phyloP scores from a whole-genome alignment of 2,888 invertebrate genomes.

The Cinara cedri region DNA sequence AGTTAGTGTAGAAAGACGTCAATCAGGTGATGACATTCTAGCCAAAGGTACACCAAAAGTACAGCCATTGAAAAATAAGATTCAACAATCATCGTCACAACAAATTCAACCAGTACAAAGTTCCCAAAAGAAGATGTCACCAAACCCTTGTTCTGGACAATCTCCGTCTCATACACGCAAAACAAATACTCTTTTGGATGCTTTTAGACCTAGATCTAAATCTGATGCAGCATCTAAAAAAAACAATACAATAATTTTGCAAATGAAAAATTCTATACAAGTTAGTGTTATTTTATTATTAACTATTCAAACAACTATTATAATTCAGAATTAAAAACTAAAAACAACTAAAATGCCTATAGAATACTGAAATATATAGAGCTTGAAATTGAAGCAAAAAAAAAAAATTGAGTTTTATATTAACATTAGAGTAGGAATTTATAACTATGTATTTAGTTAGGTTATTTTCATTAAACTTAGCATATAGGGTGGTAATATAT shows the following conservation, averaged over 20 bases:
- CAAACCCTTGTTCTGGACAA: constrained; percentile 58
- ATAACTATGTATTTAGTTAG: too few relatives aligned
- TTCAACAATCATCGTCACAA: constrained; percentile 48
- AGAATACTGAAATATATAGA: too few relatives aligned
- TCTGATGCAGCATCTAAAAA: constrained; percentile 73
- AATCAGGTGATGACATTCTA: constrained; percentile 59
- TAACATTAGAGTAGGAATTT: too few relatives aligned
- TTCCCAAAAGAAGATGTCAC: constrained; percentile 49
- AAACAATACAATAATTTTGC: constrained; percentile 75
- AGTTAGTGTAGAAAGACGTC: constrained; percentile 58
- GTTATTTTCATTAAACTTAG: too few relatives aligned
- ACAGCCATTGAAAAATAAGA: constrained; percentile 40
- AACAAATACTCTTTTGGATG: constrained; percentile 68
- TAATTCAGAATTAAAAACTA: too few relatives aligned
- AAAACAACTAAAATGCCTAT: too few relatives aligned
- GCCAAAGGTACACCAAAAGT: constrained; percentile 56
- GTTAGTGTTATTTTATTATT: constrained; percentile 63
- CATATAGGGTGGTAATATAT: too few relatives aligned
- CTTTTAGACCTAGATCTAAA: constrained; percentile 78
- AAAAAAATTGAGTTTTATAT: too few relatives aligned
- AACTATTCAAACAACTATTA: too few relatives aligned
- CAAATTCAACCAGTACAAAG: constrained; percentile 33
- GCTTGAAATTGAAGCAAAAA: too few relatives aligned
- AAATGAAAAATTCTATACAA: constrained; percentile 84
- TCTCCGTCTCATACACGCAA: constrained; percentile 58